Evolutionary conservation across 2,888 invertebrate species (phyloP).

Genomic region (Pseudolycoriella hygida): DNA sequence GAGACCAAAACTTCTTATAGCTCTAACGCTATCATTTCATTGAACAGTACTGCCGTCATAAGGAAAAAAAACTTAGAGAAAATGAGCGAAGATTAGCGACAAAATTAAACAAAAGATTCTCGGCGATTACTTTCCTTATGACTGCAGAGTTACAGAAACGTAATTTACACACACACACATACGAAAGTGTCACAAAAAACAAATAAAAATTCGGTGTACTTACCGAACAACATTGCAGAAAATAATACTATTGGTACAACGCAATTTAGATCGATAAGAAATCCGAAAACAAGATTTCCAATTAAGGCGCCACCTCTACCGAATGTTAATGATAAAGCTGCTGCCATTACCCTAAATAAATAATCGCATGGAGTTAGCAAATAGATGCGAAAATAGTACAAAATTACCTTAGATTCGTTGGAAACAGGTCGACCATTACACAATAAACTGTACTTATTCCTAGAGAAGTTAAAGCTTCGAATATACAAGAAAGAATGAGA

Average conservation of each 20-base stretch:
- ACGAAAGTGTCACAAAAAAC: no score
- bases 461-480: constrained; percentile 62
- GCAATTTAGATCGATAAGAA: constrained; percentile 63
- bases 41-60: no score
- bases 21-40: no score
- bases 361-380: no score
- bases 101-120: no score
- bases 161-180: no score
- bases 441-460: constrained; percentile 67
- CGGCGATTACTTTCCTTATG: no score
- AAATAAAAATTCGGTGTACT: constrained; percentile 22
- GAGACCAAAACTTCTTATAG: no score
- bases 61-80: no score
- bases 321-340: constrained; percentile 58
- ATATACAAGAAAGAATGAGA: constrained; percentile 56
- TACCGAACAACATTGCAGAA: constrained; percentile 54
- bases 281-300: constrained; percentile 60
- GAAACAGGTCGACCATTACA: constrained; percentile 65
- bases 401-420: constrained; percentile 57
- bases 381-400: no score
- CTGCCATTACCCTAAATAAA: constrained; percentile 54
- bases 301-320: constrained; percentile 60
- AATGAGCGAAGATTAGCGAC: no score
- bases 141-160: no score
- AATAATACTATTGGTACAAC: constrained; percentile 56